Evolutionary conservation across 2,888 invertebrate species (phyloP).

Genomic region (Andrena dorsata): DNA sequence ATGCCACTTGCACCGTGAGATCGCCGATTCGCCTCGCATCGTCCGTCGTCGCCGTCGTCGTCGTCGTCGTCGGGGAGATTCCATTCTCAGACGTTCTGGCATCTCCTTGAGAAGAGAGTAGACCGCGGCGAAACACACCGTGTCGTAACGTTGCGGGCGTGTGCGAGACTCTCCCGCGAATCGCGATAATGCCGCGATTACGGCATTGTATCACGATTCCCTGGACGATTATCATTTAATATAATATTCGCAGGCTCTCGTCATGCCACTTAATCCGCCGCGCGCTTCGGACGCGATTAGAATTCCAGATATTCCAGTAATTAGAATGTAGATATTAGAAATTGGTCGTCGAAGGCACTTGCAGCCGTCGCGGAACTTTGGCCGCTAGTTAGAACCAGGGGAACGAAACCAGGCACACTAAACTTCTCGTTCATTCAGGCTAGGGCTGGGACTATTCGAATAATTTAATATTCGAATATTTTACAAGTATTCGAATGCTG

Average conservation of each 20-base stretch:
- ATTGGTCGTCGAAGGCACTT: background rate
- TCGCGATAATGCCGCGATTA: constrained; percentile 35
- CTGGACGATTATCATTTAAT: constrained; percentile 33
- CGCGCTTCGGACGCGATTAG: background rate
- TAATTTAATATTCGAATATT: no score
- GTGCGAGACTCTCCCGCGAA: constrained; percentile 28
- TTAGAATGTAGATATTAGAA: background rate
- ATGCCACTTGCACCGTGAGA: constrained; percentile 54
- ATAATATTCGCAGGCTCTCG: background rate
- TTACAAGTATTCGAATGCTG: no score
- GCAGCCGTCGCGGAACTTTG: constrained; percentile 4
- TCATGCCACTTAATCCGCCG: background rate
- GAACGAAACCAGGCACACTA: background rate
- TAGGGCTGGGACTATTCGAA: no score
- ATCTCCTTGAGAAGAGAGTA: constrained; percentile 32
- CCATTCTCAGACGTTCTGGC: constrained; percentile 49
- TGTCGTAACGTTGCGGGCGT: constrained; percentile 45
- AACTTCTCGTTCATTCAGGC: constrained; percentile 25
- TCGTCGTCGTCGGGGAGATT: constrained; percentile 25
- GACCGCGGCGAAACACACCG: constrained; percentile 21
- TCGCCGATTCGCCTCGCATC: constrained; percentile 9
- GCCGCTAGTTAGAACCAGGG: constrained; percentile 1
- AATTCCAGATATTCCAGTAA: background rate
- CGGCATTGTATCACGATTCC: constrained; percentile 8
- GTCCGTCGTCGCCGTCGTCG: no score